Evolutionary conservation across 2,113 vertebrate species (phyloP), one percentile per base, ranked within the genome.

Genomic region (Australoheros scitulus): DNA sequence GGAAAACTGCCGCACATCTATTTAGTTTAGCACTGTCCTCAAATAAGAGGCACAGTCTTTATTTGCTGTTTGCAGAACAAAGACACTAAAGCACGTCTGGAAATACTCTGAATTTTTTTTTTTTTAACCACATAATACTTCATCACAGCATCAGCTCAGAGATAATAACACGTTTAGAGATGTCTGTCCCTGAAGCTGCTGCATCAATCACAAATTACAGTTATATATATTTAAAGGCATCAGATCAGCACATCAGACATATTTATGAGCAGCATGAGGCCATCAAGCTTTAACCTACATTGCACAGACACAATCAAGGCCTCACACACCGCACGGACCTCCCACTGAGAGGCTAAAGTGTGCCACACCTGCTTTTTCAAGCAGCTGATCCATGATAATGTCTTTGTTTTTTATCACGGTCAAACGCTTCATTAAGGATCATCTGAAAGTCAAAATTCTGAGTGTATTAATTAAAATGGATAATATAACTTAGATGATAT

Each of bases 151-250:
- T 55, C 50, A 20, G 14, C 4, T 47, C 41, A 47, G 14, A 26
- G 0, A 68, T 1, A 68, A 68, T 68, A 47, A 0, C 8, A 18
- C 0, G 0, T 70, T 70, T 52, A 70, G 1, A 52, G 2, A 14
- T 32, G 47, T 32, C 32, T 52, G 68, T 55, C 47, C 65, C 65
- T 20, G 24, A 11, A 70, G 65, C 38, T 65, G 38, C 13, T 68
- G 38, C 13, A 47, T 3, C 38, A 26, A 26, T 6, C 7, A 26
- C 17, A 72, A 14, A 72, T 32, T 32, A 3, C 20, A 52, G 20
- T 52, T 24, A 20, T 14, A 32, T 52, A 52, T 32, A 4, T 72
- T 55, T 55, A n/a, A 22, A 36, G 52, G 52, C 26, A 34, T 72
- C 65, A 1, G 2, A 70, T 70, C 18, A 50, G 43, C 17, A 29